These are phyloP conservation scores for Aegypius monachus DNA, from an alignment of 2,113 vertebrate genomes.

Conservation along the genomic window DNA sequence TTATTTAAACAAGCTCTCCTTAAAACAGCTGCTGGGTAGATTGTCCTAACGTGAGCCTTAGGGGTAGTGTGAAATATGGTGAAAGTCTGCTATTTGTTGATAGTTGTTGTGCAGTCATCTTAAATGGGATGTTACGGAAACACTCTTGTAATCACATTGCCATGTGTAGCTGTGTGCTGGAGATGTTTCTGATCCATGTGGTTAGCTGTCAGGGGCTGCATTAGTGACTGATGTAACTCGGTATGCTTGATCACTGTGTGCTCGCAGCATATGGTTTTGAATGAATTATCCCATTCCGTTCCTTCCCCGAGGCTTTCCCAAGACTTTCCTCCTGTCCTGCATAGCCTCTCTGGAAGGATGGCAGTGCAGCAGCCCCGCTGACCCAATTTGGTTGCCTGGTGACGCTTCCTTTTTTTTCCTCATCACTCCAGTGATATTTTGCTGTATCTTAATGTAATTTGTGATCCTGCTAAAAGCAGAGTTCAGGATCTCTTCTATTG, in stretches of 20 bases:
- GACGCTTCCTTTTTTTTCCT: background rate
- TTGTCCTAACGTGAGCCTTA: background rate
- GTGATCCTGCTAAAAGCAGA: background rate
- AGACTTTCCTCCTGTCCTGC: background rate
- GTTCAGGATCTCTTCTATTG: background rate
- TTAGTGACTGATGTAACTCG: background rate
- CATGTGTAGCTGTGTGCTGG: background rate
- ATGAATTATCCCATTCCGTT: background rate
- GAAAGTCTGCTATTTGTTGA: background rate
- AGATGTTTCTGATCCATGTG: background rate
- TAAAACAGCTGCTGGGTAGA: background rate
- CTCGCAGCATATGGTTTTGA: background rate
- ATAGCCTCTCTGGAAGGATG: background rate
- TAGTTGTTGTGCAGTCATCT: background rate
- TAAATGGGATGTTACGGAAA: background rate
- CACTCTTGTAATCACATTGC: background rate
- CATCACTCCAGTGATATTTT: background rate
- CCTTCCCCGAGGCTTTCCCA: background rate
- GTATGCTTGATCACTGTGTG: background rate
- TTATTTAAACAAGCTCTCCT: background rate
- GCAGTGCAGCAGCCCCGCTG: background rate
- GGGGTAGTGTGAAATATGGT: background rate
- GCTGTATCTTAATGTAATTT: background rate
- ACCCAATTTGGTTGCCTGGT: background rate
- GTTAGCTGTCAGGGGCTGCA: background rate